Evolutionary conservation across 2,113 vertebrate species (phyloP), one percentile per base, ranked within the genome.

Genomic region (Miniopterus natalensis): DNA sequence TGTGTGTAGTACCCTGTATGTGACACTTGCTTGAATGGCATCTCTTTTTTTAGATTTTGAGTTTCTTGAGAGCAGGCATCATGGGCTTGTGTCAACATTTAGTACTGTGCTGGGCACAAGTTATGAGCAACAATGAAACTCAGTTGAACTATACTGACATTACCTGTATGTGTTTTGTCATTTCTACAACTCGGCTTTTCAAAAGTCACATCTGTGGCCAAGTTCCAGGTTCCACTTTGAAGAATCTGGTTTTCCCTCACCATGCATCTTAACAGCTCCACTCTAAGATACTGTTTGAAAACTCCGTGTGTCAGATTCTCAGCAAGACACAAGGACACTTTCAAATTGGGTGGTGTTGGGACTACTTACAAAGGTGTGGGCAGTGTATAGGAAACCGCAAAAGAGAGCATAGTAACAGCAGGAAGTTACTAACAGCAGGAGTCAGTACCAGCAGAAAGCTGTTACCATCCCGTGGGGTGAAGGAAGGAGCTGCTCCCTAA

Each of bases 1-100:
- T 87, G 27, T 68, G 31, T 74, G 13, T 27, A 77, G 20, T 45
- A 55, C 6, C 42, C 3, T 70, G 9, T 10, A 14, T 42, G 23
- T 53, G 40, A 51, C 14, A 94, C 70, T 75, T 90, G 27, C 6
- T 75, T 75, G 59, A 80, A 75, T 45, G 9, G 1, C 5, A 23
- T 88, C 8, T 90, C 49, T 87, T 75, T 25, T 91, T 78, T 61
- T 70, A 66, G 55, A 88, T 61, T 71, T 65, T 73, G 12, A 94
- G 20, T 23, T 84, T 88, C 74, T 11, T 78, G 20, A 49, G 27
- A 79, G 49, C 6, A 75, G 25, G 7, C 6, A 55, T 71, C 36
- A 36, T 21, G 23, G 20, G 25, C 90, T 78, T 88, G 49, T 8
- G 31, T 75, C n/a, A 65, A 29, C 11, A 9, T 45, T 90, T 86